Percentiles rank a stretch among this genome's conserved stretches.
phyloP scores from a whole-genome alignment of 92 coral and sea anemone genomes.

The Umimayanthus kanabou region DNA sequence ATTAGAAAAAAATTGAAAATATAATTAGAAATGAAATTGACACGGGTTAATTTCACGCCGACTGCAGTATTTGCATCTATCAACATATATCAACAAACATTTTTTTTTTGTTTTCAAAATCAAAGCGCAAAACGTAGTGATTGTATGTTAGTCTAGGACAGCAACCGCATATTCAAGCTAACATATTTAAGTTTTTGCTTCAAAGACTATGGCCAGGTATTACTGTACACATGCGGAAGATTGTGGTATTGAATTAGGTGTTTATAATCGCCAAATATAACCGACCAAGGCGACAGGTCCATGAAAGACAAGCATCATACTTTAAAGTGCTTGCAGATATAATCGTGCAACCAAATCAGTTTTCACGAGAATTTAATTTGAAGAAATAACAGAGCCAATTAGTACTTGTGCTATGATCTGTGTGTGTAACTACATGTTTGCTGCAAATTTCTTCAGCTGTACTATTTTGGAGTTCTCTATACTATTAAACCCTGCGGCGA shows the following conservation, averaged over 20 bases:
- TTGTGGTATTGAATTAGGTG: not conserved
- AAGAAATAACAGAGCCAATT: slow-evolving; percentile 1
- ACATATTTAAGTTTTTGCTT: not conserved
- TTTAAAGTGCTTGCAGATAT: not conserved
- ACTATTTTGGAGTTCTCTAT: not conserved
- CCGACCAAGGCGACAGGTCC: not conserved
- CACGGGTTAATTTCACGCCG: slow-evolving; percentile 1
- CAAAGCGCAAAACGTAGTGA: slow-evolving; percentile 9
- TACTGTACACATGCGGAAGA: not conserved
- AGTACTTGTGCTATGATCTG: not conserved
- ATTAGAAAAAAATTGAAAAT: not conserved
- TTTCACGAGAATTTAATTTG: not conserved
- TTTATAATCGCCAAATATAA: not conserved
- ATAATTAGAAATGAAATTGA: not conserved
- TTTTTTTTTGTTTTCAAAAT: not conserved
- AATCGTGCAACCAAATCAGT: not conserved
- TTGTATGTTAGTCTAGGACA: not conserved
- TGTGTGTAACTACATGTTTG: not conserved
- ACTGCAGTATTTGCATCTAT: not conserved
- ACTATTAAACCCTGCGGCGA: slow-evolving; percentile 11
- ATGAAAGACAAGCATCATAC: not conserved
- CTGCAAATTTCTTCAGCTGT: not conserved
- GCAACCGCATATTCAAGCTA: not conserved
- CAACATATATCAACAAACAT: not conserved
- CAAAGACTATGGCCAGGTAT: not conserved